Percentiles rank a stretch among this genome's conserved stretches.
phyloP scores from a whole-genome alignment of 2,888 invertebrate species.

The Apeira syringaria region DNA sequence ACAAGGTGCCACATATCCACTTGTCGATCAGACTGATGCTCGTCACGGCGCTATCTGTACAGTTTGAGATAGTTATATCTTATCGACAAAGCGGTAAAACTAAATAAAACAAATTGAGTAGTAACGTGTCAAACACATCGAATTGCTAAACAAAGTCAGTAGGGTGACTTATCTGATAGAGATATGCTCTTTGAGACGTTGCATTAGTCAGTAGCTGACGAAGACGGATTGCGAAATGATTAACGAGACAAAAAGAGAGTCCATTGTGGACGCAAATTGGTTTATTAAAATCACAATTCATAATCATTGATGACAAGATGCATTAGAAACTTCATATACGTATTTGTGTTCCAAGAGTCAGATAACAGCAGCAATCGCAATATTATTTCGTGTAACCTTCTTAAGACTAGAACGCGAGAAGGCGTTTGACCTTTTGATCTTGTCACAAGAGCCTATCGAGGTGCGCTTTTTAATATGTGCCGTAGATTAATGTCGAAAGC shows the following conservation, averaged over 20 bases:
- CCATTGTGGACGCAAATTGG: too few relatives aligned
- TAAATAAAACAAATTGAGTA: slow-evolving; percentile 37
- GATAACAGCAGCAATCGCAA: too few relatives aligned
- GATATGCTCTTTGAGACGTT: slow-evolving; percentile 4
- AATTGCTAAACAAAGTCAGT: slow-evolving; percentile 11
- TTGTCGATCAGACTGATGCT: slow-evolving; percentile 38
- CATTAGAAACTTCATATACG: too few relatives aligned
- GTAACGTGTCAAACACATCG: slow-evolving; percentile 20
- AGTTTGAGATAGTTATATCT: slow-evolving; percentile 41
- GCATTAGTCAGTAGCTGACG: slow-evolving; percentile 2
- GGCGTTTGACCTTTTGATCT: too few relatives aligned
- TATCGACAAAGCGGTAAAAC: slow-evolving; percentile 38
- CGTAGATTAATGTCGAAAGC: too few relatives aligned
- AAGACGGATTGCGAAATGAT: slow-evolving; percentile 4
- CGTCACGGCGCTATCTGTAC: slow-evolving; percentile 40
- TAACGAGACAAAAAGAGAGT: slow-evolving; percentile 10
- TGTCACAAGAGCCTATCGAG: too few relatives aligned
- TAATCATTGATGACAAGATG: too few relatives aligned
- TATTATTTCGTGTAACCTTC: too few relatives aligned
- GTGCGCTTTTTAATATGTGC: too few relatives aligned
- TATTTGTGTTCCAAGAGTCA: too few relatives aligned
- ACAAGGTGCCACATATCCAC: slow-evolving; percentile 26
- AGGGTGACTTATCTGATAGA: slow-evolving; percentile 9
- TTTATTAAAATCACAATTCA: too few relatives aligned
- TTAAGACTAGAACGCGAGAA: too few relatives aligned